These are phyloP conservation scores for Lepisosteus oculatus DNA, from an alignment of 2,113 vertebrate genomes.

Conservation along the genomic window DNA sequence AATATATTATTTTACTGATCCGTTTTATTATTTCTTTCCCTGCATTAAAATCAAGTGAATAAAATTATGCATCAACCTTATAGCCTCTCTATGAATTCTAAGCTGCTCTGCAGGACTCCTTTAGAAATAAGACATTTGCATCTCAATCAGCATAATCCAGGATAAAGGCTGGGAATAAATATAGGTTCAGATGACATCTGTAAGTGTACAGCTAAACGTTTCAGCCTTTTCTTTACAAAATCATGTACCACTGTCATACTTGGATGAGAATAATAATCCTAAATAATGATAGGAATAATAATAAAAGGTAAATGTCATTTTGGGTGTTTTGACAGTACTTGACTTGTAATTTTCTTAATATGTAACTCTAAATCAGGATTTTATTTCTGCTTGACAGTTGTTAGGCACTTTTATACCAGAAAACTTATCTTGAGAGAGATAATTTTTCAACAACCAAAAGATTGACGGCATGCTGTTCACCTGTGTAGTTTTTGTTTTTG, in stretches of 20 bases:
- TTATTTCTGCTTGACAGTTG: background rate
- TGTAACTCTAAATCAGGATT: constrained; percentile 9
- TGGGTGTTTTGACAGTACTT: background rate
- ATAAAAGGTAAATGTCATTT: constrained; percentile 8
- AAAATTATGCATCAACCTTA: constrained; percentile 3
- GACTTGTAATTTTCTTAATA: constrained; percentile 1
- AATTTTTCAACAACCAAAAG: background rate
- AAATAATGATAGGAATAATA: too few species aligned
- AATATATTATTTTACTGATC: constrained; percentile 16
- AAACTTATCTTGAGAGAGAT: constrained; percentile 11
- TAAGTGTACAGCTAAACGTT: constrained; percentile 16
- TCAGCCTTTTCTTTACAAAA: constrained; percentile 13
- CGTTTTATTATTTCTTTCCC: constrained; percentile 1
- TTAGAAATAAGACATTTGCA: constrained; percentile 25
- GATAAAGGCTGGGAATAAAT: constrained; percentile 26
- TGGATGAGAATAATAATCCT: constrained; percentile 19
- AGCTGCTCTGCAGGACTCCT: constrained; percentile 12
- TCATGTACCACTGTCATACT: background rate
- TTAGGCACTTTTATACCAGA: constrained; percentile 2
- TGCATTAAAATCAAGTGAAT: constrained; percentile 5
- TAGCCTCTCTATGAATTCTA: constrained; percentile 11
- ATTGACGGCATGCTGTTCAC: too few species aligned
- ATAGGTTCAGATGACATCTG: constrained; percentile 15
- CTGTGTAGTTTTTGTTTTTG: too few species aligned
- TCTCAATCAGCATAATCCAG: constrained; percentile 30